Percentiles rank a stretch among this genome's conserved stretches.
Evolutionary conservation across 2,888 invertebrate genomes (phyloP).

Genomic region (Tortrix viridana): DNA sequence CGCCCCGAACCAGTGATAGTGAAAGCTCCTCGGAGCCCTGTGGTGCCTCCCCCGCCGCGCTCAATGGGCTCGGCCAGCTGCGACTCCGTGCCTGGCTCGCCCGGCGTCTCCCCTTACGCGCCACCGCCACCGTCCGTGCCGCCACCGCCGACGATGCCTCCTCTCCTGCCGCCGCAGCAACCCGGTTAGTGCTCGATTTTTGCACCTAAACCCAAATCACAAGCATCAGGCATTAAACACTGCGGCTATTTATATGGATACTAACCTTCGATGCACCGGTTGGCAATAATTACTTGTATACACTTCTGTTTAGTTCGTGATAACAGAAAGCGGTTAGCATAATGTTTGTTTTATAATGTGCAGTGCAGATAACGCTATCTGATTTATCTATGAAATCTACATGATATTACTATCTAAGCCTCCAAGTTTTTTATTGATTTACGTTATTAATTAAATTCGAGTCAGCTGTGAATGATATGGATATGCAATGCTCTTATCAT

Average conservation of each 20-base stretch:
- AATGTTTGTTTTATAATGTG: constrained; percentile 11
- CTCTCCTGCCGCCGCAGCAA: constrained; percentile 75
- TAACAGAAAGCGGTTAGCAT: constrained; percentile 15
- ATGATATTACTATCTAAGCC: constrained; percentile 1
- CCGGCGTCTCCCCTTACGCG: constrained; percentile 73
- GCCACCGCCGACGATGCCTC: constrained; percentile 80
- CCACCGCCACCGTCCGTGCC: constrained; percentile 84
- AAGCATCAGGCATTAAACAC: neutral
- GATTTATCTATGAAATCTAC: constrained; percentile 9
- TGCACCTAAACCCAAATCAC: neutral
- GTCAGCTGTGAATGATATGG: neutral
- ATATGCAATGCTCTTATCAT: neutral
- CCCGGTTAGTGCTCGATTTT: constrained; percentile 68
- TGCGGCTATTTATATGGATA: constrained; percentile 1
- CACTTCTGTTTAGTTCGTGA: constrained; percentile 6
- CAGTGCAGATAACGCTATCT: constrained; percentile 4
- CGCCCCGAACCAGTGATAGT: constrained; percentile 75
- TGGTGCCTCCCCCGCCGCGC: constrained; percentile 60
- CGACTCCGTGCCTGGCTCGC: constrained; percentile 75
- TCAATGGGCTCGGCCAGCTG: constrained; percentile 72
- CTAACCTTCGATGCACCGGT: constrained; percentile 21
- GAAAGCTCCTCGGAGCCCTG: constrained; percentile 74
- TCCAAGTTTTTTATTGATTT: too few relatives aligned
- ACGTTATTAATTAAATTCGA: neutral
- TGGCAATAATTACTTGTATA: constrained; percentile 6